Percentiles rank a stretch among this genome's conserved stretches.
Evolutionary conservation across 1,140 invertebrate species (phyloP).

Genomic region (Periplaneta americana): DNA sequence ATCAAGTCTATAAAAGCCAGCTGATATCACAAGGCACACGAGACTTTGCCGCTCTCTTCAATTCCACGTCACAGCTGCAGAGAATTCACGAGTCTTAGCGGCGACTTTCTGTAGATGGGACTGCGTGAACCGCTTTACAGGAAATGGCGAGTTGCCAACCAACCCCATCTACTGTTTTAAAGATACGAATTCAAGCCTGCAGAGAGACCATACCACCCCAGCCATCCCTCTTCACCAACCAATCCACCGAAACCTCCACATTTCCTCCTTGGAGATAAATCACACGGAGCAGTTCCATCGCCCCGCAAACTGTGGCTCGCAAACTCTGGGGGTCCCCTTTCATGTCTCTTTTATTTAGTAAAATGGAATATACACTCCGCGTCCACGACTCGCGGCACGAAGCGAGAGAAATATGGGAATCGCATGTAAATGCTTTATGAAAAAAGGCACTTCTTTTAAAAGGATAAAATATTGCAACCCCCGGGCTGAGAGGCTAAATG

Average conservation of each 20-base stretch:
- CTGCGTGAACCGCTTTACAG: neutral
- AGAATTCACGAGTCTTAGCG: neutral
- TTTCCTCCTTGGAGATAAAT: neutral
- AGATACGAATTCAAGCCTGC: neutral
- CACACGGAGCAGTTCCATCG: neutral
- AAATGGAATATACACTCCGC: no score
- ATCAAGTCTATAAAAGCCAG: no score
- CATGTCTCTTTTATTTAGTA: neutral
- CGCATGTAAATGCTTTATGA: neutral
- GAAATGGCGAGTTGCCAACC: neutral
- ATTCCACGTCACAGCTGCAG: neutral
- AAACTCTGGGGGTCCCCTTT: neutral
- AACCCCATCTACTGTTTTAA: neutral
- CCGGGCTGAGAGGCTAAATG: neutral
- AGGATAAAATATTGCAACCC: neutral
- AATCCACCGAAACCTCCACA: neutral
- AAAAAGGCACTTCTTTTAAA: neutral
- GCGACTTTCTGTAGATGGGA: neutral
- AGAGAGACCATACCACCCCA: neutral
- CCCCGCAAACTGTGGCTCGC: neutral
- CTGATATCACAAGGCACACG: no score
- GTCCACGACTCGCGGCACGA: neutral
- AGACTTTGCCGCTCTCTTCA: no score
- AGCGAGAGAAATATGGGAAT: neutral
- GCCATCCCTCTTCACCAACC: neutral